These are phyloP conservation scores for Eilema griseolum DNA, from an alignment of 2,888 invertebrate species.

Conservation along the genomic window DNA sequence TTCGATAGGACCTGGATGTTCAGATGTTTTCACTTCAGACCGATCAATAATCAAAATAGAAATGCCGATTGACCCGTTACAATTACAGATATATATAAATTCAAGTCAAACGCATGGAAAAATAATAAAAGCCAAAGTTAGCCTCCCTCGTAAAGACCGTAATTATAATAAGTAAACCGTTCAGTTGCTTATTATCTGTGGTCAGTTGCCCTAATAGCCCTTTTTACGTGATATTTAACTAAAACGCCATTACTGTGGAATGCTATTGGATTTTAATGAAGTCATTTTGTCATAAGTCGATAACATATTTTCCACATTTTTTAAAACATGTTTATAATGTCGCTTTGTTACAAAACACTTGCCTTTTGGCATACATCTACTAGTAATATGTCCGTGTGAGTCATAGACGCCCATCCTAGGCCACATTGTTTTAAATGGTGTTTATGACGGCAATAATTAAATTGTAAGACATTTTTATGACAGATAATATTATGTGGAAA, in stretches of 20 bases:
- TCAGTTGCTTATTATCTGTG: constrained; percentile 13
- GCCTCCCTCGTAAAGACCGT: not conserved
- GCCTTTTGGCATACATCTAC: not conserved
- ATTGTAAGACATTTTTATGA: constrained; percentile 1
- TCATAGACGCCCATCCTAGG: constrained; percentile 3
- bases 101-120: not conserved
- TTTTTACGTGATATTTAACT: constrained; percentile 25
- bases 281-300: constrained; percentile 15
- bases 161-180: not conserved
- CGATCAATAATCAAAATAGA: no score
- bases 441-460: not conserved
- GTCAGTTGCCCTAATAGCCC: constrained; percentile 8
- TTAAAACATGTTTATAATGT: constrained; percentile 13
- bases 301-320: constrained; percentile 9
- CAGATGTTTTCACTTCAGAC: no score
- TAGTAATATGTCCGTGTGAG: not conserved
- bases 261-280: constrained; percentile 27
- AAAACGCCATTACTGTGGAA: constrained; percentile 23
- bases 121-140: not conserved
- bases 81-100: no score
- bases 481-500: no score
- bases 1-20: no score
- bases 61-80: no score
- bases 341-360: constrained; percentile 7
- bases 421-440: not conserved